phyloP scores from a whole-genome alignment of 1,140 invertebrate genomes.

The Zaprionus inermis region DNA sequence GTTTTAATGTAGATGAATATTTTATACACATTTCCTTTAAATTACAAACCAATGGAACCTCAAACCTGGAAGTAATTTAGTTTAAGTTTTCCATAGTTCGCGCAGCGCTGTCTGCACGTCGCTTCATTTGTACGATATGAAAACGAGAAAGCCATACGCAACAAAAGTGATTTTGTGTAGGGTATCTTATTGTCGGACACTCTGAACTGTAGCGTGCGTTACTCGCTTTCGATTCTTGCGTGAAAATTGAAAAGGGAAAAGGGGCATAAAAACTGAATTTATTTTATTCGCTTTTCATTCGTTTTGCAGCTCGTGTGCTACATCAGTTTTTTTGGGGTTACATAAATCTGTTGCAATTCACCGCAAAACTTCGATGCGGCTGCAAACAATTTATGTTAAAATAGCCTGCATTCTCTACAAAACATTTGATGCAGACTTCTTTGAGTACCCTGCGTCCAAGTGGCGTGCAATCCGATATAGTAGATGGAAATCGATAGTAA shows the following conservation, averaged over 20 bases:
- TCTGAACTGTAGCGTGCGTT: not conserved
- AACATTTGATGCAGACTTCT: constrained; percentile 28
- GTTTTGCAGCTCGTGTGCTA: constrained; percentile 22
- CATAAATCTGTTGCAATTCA: constrained; percentile 73
- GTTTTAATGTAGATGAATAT: no score
- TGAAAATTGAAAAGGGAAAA: constrained; percentile 30
- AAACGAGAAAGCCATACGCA: no score
- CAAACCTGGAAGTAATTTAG: no score
- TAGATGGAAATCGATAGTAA: no score
- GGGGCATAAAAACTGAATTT: constrained; percentile 19
- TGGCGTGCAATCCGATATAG: not conserved
- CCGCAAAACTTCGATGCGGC: constrained; percentile 59
- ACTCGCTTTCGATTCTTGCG: constrained; percentile 16
- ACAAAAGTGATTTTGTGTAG: no score
- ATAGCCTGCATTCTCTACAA: constrained; percentile 56
- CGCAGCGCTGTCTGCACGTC: no score
- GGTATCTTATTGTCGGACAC: no score
- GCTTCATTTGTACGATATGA: no score
- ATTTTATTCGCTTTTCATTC: constrained; percentile 50
- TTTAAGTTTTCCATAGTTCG: no score
- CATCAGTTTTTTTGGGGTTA: constrained; percentile 58
- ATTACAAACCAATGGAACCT: no score
- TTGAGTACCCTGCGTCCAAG: not conserved
- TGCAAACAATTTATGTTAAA: constrained; percentile 67
- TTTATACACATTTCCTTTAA: no score